Evolutionary conservation across 2,797 vertebrate genomes (phyloP), one percentile per base, ranked within the genome.

Genomic region (Emydoidea blandingii): DNA sequence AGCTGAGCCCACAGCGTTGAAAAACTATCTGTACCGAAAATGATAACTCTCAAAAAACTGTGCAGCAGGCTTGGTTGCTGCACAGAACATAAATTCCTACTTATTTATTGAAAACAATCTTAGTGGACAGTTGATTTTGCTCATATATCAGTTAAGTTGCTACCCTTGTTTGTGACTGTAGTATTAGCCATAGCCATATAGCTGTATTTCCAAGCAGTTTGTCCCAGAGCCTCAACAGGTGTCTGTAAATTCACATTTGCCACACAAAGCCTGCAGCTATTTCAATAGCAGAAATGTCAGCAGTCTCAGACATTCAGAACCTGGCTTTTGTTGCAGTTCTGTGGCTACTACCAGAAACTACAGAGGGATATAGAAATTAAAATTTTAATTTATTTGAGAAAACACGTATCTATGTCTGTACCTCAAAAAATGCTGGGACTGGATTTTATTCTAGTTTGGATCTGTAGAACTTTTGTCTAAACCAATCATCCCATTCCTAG

Each of bases 11-110:
- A 83, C 83, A 87, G 19, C 4, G 65, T 1, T 44, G 44, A 96
- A 90, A 79, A 6, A 85, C 14, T 85, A 86, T 11, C 12, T 83
- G 84, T 85, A 89, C 2, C 4, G 85, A 50, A 90, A 82, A n/a
- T 79, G 82, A 90, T 94, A 88, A 53, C 37, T 86, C 49, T 79
- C 50, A 93, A 94, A 95, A 80, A 54, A 84, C 79, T 72, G 76
- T 27, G 83, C 34, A 84, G 23, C 12, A 82, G 79, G 21, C 18
- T 97, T 92, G 2, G 52, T 95, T 94, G 53, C 78, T 56, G 4
- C 87, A 50, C 25, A 89, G 86, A 78, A 47, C 25, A 29, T 89
- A 94, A 95, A 94, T 93, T 94, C 49, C 41, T 84, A 91, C 62
- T 68, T 88, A 91, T 8, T 90, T 92, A 54, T 6, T 89, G 41